Conservation (phyloP, 2,113 vertebrate genomes). For the Corapipo altera region DNA sequence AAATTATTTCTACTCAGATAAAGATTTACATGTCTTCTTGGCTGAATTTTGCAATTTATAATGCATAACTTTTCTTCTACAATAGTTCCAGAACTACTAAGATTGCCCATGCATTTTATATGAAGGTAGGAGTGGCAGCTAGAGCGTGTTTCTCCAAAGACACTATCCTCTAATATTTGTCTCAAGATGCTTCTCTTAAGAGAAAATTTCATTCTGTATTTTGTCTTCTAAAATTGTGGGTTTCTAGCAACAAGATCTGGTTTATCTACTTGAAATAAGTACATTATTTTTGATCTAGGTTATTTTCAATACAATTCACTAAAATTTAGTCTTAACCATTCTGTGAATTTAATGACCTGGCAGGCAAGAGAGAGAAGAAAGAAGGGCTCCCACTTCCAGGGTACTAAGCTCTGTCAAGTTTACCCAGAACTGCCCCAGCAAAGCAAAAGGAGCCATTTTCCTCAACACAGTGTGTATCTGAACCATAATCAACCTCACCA, state of each 20-base stretch:
- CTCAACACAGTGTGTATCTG: background rate
- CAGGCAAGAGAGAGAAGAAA: background rate
- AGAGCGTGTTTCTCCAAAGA: background rate
- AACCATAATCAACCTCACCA: background rate
- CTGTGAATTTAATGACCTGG: background rate
- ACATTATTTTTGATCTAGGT: background rate
- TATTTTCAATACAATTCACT: background rate
- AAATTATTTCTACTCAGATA: background rate
- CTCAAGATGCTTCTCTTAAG: background rate
- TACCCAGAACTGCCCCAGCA: background rate
- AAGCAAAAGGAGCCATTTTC: background rate
- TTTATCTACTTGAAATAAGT: background rate
- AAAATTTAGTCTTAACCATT: background rate
- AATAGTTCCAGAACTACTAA: background rate
- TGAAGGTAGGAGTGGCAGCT: background rate
- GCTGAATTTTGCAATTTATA: background rate
- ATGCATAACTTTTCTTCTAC: background rate
- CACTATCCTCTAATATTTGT: background rate
- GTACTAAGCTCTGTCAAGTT: background rate
- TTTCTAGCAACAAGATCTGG: background rate
- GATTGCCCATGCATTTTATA: background rate
- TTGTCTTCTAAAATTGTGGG: background rate
- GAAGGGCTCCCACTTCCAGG: background rate
- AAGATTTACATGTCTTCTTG: background rate
- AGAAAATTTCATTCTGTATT: background rate